Evolutionary conservation across 2,797 vertebrate species (phyloP).

Genomic region (Coracias cyanogaster): DNA sequence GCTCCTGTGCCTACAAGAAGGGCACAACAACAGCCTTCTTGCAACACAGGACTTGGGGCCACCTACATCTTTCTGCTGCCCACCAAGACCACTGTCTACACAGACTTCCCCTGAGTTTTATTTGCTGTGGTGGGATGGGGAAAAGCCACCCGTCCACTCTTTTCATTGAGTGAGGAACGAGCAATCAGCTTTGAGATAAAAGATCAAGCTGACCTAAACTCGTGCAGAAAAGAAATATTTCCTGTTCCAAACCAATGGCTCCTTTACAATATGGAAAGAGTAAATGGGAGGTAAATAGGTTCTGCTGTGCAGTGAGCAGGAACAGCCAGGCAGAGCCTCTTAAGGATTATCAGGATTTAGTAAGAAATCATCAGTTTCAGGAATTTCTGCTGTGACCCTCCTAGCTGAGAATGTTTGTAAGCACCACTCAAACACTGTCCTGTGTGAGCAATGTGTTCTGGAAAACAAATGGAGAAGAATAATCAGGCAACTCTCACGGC

Average conservation of each 20-base stretch:
- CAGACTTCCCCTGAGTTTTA: not conserved
- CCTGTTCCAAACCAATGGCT: not conserved
- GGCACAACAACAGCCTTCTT: not conserved
- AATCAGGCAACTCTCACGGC: not conserved
- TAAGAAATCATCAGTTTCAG: not conserved
- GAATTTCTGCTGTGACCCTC: not conserved
- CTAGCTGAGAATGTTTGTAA: not conserved
- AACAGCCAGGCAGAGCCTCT: not conserved
- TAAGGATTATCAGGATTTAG: not conserved
- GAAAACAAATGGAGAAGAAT: not conserved
- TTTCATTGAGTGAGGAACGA: not conserved
- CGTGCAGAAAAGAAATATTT: not conserved
- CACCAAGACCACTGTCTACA: not conserved
- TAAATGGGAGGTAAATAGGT: not conserved
- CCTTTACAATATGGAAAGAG: not conserved
- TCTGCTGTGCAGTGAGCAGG: not conserved
- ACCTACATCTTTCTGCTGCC: rapidly evolving
- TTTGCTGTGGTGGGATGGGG: not conserved
- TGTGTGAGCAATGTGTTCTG: rapidly evolving
- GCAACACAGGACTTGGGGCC: not conserved
- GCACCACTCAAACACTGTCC: not conserved
- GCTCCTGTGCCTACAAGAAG: not conserved
- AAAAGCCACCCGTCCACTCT: not conserved
- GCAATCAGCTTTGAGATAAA: not conserved
- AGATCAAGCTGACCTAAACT: not conserved